A percentile compares a stretch with the other conserved stretches of the same genome.
phyloP scores from a whole-genome alignment of 2,888 invertebrate genomes.

The Stenchaetothrips biformis region DNA sequence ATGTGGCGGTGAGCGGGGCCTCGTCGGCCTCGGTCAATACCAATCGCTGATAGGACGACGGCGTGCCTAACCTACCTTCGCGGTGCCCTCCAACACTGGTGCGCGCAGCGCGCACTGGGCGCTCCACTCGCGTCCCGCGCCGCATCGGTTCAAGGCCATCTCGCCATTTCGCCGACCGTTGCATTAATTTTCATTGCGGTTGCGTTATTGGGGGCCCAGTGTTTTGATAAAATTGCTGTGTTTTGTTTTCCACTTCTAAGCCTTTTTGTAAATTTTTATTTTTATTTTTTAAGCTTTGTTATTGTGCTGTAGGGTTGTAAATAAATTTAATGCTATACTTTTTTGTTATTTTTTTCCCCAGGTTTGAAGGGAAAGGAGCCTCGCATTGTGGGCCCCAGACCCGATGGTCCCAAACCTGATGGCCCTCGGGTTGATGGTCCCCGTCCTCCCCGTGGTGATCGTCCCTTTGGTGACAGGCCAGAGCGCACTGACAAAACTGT shows the following conservation, averaged over 20 bases:
- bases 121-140: neutral
- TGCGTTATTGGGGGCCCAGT: neutral
- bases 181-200: neutral
- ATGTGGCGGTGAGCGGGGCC: neutral
- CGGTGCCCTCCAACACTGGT: neutral
- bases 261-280: too few relatives aligned
- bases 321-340: neutral
- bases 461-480: conserved; percentile 3
- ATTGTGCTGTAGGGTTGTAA: neutral
- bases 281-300: neutral
- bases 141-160: neutral
- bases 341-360: neutral
- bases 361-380: conserved; percentile 20
- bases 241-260: too few relatives aligned
- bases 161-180: neutral
- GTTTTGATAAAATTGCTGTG: neutral
- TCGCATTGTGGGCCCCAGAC: neutral
- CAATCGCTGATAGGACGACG: neutral
- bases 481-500: conserved; percentile 24
- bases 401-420: neutral
- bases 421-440: conserved; percentile 15
- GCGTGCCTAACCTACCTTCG: conserved; percentile 4
- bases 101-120: neutral
- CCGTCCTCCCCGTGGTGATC: conserved; percentile 17
- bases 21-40: neutral